Evolutionary conservation across 2,888 invertebrate species (phyloP), one percentile per base, ranked within the genome.

Genomic region (Chorisops tibialis): DNA sequence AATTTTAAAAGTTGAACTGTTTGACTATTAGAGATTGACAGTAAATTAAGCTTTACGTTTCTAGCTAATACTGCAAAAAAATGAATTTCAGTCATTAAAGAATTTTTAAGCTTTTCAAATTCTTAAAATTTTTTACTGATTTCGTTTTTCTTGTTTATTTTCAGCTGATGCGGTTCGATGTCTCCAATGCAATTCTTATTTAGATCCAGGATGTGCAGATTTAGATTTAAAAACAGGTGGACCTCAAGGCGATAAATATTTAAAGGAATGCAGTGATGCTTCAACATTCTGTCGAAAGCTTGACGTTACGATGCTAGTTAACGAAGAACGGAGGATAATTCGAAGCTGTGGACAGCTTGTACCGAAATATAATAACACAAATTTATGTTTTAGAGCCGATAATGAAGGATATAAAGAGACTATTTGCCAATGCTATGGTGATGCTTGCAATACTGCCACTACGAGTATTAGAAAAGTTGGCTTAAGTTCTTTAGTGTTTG

Each of bases 131-230:
- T n/a, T n/a, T n/a, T n/a, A n/a, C n/a, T n/a, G n/a, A 54, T 61
- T 38, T 59, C 58, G 38, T 50, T 30, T 9, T 58, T 66, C 51
- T 22, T 35, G 49, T 72, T 30, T 30, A 30, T 9, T 30, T 75
- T 5, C 74, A 85, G 84, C 79, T 67, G 72, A 78, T 14, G 78
- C 81, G 2, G 81, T 87, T 66, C 80, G 80, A 49, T 91, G 91
- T 72, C 89, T 85, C 76, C 87, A 88, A 67, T 91, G 91, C 77
- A 89, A 86, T 74, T 89, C 90, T 39, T 80, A 79, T 54, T 81
- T 84, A 70, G 84, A 89, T 75, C 56, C 56, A 18, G 56, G 45
- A 75, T 91, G 90, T 72, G 77, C 79, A 22, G 82, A 82, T 65
- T 80, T 86, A 69, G 59, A 68, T 45, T 79, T 83, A 67, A 76